phyloP scores from a whole-genome alignment of 2,797 vertebrate species.

The Rhynchotus rufescens region DNA sequence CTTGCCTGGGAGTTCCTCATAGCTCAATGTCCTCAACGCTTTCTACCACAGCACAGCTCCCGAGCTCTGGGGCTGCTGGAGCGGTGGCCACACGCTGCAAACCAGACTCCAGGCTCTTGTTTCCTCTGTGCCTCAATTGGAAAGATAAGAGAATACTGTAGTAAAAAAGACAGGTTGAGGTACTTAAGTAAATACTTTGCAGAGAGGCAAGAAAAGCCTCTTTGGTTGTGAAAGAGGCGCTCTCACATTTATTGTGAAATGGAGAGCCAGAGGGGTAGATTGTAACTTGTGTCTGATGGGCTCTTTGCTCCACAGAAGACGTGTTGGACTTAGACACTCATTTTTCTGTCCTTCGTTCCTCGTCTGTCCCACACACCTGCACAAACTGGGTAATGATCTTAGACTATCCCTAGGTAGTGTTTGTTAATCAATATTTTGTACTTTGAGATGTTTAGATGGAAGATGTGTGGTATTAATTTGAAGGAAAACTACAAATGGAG shows the following conservation, averaged over 20 bases:
- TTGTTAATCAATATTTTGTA: background rate
- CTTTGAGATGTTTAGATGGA: background rate
- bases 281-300: background rate
- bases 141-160: background rate
- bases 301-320: background rate
- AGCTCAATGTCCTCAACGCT: rapidly evolving
- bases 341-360: background rate
- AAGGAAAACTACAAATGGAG: background rate
- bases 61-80: background rate
- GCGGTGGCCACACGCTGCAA: background rate
- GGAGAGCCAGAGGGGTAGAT: background rate
- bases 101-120: background rate
- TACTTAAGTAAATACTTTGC: background rate
- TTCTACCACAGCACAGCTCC: background rate
- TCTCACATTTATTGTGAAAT: background rate
- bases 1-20: background rate
- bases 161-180: background rate
- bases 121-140: background rate
- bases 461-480: background rate
- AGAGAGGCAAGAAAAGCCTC: background rate
- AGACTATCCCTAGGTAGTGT: rapidly evolving
- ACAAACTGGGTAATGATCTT: background rate
- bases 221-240: background rate
- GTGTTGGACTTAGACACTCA: background rate
- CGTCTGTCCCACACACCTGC: background rate